Conservation (phyloP, 2,113 vertebrate species). For the Mesitornis unicolor region DNA sequence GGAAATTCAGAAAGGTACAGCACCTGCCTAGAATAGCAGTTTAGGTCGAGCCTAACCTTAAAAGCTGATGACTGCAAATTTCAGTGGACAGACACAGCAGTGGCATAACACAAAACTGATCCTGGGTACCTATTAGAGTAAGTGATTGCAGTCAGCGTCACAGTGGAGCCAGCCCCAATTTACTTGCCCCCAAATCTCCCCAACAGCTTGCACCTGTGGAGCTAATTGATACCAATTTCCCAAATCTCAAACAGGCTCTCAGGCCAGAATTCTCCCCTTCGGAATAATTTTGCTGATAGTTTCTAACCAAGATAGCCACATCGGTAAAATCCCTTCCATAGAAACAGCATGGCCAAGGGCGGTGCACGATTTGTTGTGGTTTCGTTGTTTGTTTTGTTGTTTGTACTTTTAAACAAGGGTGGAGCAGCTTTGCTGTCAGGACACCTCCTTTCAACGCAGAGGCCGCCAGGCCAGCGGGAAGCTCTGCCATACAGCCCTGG, state of each 20-base stretch:
- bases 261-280: neutral
- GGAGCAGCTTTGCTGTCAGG: neutral
- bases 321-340: neutral
- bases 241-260: neutral
- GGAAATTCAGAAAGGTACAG: neutral
- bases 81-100: neutral
- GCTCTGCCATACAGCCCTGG: neutral
- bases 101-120: neutral
- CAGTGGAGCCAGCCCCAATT: neutral
- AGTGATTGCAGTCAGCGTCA: neutral
- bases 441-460: neutral
- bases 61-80: neutral
- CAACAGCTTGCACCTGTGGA: neutral
- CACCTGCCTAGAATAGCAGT: neutral
- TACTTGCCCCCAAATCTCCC: neutral
- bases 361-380: neutral
- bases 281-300: neutral
- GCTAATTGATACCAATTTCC: neutral
- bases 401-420: neutral
- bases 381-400: neutral
- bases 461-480: neutral
- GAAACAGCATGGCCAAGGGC: neutral
- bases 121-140: neutral
- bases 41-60: neutral
- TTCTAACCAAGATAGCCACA: neutral